Base-by-base conservation (phyloP, 2,888 invertebrate species). In the Exocentrus adspersus region DNA sequence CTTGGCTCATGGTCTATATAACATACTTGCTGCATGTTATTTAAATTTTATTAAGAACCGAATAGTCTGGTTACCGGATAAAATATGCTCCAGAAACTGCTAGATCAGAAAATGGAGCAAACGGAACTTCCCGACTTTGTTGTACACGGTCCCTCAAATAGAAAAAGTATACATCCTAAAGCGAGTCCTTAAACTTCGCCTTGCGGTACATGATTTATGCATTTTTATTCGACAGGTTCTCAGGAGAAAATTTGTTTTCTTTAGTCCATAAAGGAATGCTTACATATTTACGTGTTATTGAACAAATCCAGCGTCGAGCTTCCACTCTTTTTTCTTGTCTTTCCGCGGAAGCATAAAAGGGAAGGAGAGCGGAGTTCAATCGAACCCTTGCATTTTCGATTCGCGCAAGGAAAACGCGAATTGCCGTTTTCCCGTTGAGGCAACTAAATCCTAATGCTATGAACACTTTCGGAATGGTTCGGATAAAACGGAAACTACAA, bases 381-480 rank as follows among this genome's bases (percentile, higher is more conserved):
- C 61, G 61, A 41, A 54, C 53, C 41, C 46, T 20, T 61, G 54
- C 60, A 37, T 53, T 60, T 52, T 37, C 53, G 12, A 28, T 54
- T 42, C 54, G 5, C 24, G 12, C n/a, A 58, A 46, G 46, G 53
- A 50, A 64, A 64, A 60, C 43, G 62, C 57, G 66, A 66, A 66
- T 66, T 60, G 64, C 60, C 60, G 66, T 69, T 69, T 64, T 66
- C 54, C 64, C 62, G 66, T 66, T 62, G 58, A 64, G 66, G 64
- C 62, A 66, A 64, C 65, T 66, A 69, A 64, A 69, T 69, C 52
- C 68, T 63, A 69, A 66, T 66, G 64, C 64, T 59, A 57, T 62
- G 62, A 62, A 57, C 57, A 57, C 51, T 61, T 51, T 50, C 30
- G 37, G 54, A 56, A 32, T 10, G 54, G 48, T 4, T 14, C 48